These are phyloP conservation scores for Illadopsis cleaveri DNA, from an alignment of 2,113 vertebrate genomes.

Conservation along the genomic window DNA sequence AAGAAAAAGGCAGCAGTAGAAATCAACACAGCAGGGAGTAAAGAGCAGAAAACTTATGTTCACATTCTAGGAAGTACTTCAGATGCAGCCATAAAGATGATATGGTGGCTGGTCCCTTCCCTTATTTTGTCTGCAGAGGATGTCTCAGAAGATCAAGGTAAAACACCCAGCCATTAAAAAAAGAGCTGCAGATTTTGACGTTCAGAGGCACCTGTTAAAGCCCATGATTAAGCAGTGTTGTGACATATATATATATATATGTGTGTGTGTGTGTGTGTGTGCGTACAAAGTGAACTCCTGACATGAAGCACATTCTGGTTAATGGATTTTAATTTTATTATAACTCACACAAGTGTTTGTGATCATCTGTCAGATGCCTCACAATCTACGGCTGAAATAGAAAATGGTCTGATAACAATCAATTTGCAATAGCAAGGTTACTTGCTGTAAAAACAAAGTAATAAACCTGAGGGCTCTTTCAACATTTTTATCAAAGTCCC, in stretches of 20 bases:
- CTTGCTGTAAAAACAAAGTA: background rate
- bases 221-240: background rate
- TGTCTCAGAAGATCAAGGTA: background rate
- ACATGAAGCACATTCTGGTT: background rate
- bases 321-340: background rate
- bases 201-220: background rate
- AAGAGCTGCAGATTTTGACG: background rate
- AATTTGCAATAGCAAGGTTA: background rate
- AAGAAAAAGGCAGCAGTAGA: background rate
- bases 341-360: background rate
- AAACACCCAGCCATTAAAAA: background rate
- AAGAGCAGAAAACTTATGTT: background rate
- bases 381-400: background rate
- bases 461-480: background rate
- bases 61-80: background rate
- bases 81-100: background rate
- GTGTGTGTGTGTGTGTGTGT: background rate
- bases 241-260: background rate
- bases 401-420: background rate
- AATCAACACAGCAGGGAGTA: background rate
- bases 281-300: too few relatives aligned
- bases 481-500: background rate
- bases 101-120: background rate
- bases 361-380: background rate
- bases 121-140: background rate